A percentile compares a stretch with the other conserved stretches of the same genome.
phyloP scores from a whole-genome alignment of 2,113 vertebrate genomes.

The Pithys albifrons region DNA sequence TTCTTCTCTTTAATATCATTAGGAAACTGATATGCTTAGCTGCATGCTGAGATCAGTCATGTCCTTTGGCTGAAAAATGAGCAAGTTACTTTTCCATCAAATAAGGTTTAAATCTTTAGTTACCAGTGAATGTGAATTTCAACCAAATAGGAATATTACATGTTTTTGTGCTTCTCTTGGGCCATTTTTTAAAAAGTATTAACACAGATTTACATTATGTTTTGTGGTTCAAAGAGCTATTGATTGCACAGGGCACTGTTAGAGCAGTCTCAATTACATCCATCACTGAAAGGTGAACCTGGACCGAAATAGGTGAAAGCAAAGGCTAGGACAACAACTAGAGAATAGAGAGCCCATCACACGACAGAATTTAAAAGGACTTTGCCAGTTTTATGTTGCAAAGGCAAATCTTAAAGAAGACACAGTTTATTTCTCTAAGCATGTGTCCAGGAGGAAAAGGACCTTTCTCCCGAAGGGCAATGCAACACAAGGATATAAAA shows the following conservation, averaged over 20 bases:
- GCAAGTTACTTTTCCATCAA: neutral
- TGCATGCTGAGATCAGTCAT: neutral
- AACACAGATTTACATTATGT: neutral
- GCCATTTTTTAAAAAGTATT: neutral
- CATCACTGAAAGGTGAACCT: neutral
- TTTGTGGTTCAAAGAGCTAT: neutral
- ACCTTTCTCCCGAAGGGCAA: neutral
- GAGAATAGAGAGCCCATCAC: neutral
- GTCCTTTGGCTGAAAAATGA: constrained; percentile 8
- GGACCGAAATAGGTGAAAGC: neutral
- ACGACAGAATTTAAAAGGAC: neutral
- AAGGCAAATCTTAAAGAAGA: neutral
- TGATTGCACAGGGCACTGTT: neutral
- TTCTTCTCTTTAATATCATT: neutral
- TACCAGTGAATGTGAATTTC: neutral
- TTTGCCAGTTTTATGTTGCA: neutral
- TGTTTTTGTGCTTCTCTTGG: neutral
- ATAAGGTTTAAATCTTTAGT: neutral
- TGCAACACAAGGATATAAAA: neutral
- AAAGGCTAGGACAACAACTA: neutral
- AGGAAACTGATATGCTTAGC: neutral
- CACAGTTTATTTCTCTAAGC: neutral
- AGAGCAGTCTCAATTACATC: neutral
- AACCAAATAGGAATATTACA: neutral
- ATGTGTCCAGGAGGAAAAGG: neutral